phyloP scores from a whole-genome alignment of 2,797 vertebrate species.

The Oceanodroma leucorhoa region DNA sequence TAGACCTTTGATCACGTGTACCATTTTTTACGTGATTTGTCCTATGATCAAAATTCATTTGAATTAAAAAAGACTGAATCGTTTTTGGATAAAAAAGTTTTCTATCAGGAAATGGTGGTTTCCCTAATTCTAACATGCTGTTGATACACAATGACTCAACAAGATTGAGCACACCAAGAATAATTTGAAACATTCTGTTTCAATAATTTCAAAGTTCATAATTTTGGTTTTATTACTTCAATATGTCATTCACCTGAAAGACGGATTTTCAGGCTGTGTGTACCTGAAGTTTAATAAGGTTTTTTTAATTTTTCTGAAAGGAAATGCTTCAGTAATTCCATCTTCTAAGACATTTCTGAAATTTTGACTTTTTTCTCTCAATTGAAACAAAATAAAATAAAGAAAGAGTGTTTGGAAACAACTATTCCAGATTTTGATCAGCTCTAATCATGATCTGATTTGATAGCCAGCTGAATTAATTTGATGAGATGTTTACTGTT shows the following conservation, averaged over 20 bases:
- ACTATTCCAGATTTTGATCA: neutral
- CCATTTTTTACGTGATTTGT: neutral
- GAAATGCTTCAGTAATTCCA: neutral
- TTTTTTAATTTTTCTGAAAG: neutral
- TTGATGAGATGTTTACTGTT: neutral
- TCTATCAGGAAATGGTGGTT: neutral
- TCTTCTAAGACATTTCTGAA: neutral
- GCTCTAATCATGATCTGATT: neutral
- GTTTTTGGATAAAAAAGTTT: neutral
- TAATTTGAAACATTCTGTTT: neutral
- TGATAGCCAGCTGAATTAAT: neutral
- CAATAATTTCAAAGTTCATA: neutral
- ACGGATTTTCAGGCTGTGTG: neutral
- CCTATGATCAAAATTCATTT: neutral
- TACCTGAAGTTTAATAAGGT: neutral
- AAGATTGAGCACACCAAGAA: neutral
- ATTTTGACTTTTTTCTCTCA: rapidly evolving
- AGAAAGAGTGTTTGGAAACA: neutral
- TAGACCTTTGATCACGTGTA: neutral
- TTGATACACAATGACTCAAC: neutral
- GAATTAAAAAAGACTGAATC: neutral
- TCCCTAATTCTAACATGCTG: neutral
- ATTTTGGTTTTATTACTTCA: neutral
- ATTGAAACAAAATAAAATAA: neutral
- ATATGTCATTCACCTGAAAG: neutral